Conservation (phyloP, 2,888 invertebrate species). For the Ormyrus thymus region DNA sequence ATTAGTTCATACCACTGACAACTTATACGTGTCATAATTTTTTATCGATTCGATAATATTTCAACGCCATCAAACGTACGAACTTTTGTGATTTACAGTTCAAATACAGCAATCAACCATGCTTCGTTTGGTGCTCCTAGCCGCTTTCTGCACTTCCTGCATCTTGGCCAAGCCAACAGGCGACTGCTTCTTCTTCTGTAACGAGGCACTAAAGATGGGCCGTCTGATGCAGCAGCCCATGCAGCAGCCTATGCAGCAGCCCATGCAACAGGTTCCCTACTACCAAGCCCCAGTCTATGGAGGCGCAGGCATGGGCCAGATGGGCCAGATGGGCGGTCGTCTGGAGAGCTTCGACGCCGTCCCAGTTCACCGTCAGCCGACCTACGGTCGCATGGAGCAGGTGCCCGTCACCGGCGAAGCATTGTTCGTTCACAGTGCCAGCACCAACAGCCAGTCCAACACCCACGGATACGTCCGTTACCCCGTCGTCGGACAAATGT, state of each 20-base stretch:
- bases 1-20: no score
- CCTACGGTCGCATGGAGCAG: not conserved
- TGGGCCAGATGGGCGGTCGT: no score
- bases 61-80: no score
- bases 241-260: not conserved
- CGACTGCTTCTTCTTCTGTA: conserved; percentile 21
- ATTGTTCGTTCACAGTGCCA: conserved; percentile 47
- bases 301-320: no score
- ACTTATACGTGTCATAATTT: no score
- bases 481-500: not conserved
- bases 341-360: no score
- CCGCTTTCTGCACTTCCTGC: not conserved
- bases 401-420: not conserved
- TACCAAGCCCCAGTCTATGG: no score
- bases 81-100: no score
- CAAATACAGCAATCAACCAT: no score
- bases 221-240: not conserved
- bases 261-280: not conserved
- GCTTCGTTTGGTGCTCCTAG: not conserved
- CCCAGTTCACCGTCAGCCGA: not conserved
- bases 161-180: not conserved
- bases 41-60: no score
- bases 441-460: conserved; percentile 42
- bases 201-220: conserved; percentile 2
- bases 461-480: conserved; percentile 30